Evolutionary conservation across 1,140 invertebrate genomes (phyloP).

Genomic region (Spodoptera litura): DNA sequence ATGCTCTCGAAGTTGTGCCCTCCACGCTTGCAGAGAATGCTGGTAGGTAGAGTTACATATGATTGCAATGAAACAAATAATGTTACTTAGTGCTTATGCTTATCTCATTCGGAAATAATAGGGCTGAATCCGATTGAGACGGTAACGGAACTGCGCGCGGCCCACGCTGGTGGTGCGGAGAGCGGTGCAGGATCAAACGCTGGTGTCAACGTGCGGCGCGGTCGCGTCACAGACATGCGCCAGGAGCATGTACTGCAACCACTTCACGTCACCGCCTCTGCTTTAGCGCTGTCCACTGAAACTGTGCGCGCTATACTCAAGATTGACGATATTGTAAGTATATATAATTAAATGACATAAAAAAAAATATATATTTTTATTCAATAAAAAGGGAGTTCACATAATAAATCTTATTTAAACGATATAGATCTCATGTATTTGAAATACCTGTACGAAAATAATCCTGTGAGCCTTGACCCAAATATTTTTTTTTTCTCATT

Average conservation of each 20-base stretch:
- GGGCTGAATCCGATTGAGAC: slow-evolving; percentile 98
- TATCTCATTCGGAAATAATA: slow-evolving; percentile 37
- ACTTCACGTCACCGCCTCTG: slow-evolving; percentile 96
- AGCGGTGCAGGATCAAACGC: slow-evolving; percentile 94
- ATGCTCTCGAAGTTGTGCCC: slow-evolving; percentile 98
- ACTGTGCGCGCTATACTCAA: slow-evolving; percentile 99
- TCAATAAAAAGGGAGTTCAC: too few species aligned
- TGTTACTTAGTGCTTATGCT: too few species aligned
- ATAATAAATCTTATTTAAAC: too few species aligned
- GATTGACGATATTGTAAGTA: slow-evolving; percentile 98
- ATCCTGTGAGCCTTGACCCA: too few species aligned
- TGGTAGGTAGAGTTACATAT: slow-evolving; percentile 75
- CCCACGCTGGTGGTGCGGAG: slow-evolving; percentile 94
- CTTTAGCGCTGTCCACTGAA: slow-evolving; percentile 97
- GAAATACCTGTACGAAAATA: too few species aligned
- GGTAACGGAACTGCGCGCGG: slow-evolving; percentile 98
- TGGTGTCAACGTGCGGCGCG: slow-evolving; percentile 99
- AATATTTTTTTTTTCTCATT: too few species aligned
- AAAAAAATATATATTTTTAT: too few species aligned
- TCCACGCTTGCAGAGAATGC: slow-evolving; percentile 99
- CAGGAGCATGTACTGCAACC: slow-evolving; percentile 99
- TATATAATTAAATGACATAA: too few species aligned
- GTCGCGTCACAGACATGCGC: slow-evolving; percentile 97
- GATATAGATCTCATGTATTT: too few species aligned
- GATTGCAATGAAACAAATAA: neutral